Evolutionary conservation across 2,113 vertebrate genomes (phyloP), one percentile per base, ranked within the genome.

Genomic region (Spea bombifrons): DNA sequence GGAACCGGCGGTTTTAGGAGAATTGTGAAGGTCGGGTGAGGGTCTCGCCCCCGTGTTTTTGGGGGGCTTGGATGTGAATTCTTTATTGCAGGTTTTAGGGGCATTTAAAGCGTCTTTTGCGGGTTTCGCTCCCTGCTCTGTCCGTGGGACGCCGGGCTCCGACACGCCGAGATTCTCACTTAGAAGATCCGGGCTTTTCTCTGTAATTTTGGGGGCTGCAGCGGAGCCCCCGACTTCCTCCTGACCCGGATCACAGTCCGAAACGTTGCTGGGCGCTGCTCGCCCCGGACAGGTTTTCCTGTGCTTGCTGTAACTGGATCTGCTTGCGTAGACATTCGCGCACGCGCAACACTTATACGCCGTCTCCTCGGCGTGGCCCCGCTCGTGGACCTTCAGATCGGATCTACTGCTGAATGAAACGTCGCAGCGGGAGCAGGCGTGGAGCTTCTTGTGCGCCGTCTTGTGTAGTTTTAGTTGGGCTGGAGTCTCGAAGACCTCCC

Each of bases 251-350:
- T 30, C 55, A 4, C 5, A 13, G 7, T 13, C 8, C 2, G 7
- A 3, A 59, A 4, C 4, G 10, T 59, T 59, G 9, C 55, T 59
- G 10, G 55, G 4, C 1, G 12, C 3, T 4, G 5, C 15, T 59
- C 1, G 8, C 2, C 2, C 10, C 5, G 5, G 50, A 55, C 68
- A 65, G 17, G 13, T 8, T 0, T 10, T 47, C 3, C n/a, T 8
- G 13, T 80, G 78, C 50, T 66, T 80, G 0, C 48, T 12, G 10
- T 73, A 66, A 12, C 7, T 44, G 46, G 3, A 1, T 9, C 47
- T 10, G 13, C 64, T 67, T 6, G 64, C 59, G 71, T 68, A 80
- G 45, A 67, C 65, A 45, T 68, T 74, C 16, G 2, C 4, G 16
- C 78, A 80, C 5, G 48, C 30, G 0, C 55, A 7, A 55, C 76